Base-by-base conservation (phyloP, 30 jellyfish, hydroid and myxozoan species). In the Aurelia sp. region DNA sequence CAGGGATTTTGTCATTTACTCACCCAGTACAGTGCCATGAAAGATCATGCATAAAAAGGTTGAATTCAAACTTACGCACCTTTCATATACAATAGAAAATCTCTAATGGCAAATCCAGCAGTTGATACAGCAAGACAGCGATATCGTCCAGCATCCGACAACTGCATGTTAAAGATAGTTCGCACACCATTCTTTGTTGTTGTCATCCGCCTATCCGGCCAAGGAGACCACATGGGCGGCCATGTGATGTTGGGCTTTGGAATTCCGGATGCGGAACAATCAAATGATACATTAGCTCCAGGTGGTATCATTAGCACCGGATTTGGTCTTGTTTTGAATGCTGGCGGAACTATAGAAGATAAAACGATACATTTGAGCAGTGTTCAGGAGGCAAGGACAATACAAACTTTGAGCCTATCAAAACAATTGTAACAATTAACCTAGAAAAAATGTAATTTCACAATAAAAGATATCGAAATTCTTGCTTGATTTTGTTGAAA, bases 171-270 rank as follows among this genome's bases (percentile, higher is more conserved):
- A 10, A 50, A 51, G 71, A 93, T 88, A 16, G 76, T 82, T 74
- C 85, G 78, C 24, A 64, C 69, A 27, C 99, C 99, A 63, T 50
- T 69, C 20, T 90, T 76, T 59, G 60, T 24, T 0, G 72, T 67
- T 48, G 20, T 60, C 35, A 86, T 87, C 22, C 92, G 91, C 12
- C 66, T 76, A 2, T 63, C 67, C 13, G 85, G 88, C 89, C 88
- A 64, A 3, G 76, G 78, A 4, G 84, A 20, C 86, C 63, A 68
- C 22, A 75, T 66, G 3, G 85, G 87, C 22, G 72, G 77, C 99
- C 99, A 96, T 20, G 98, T 90, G 63, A 96, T 79, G 79, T 90
- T 91, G 11, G 99, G 99, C 67, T 78, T 81, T 30, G 99, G 99
- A 22, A 62, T 76, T 17, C 99, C 99, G 18, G 80, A 68, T 9